Evolutionary conservation across 1,140 invertebrate genomes (phyloP).

Genomic region (Rhizoglyphus robini): DNA sequence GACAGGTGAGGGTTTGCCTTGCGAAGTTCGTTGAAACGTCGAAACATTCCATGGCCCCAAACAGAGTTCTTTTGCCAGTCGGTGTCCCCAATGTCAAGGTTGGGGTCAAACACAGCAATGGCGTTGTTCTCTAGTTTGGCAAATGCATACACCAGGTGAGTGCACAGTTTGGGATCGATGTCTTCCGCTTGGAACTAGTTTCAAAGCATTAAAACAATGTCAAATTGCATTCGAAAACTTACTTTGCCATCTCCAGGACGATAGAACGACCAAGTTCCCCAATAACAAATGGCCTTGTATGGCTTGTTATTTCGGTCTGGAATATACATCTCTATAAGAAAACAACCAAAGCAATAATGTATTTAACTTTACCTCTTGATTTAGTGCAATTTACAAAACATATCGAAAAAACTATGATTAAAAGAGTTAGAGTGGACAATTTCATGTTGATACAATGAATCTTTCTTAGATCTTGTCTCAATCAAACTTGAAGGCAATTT

Average conservation of each 20-base stretch:
- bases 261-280: slow-evolving; percentile 56
- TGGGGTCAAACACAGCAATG: slow-evolving; percentile 10
- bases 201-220: slow-evolving; percentile 41
- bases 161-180: slow-evolving; percentile 52
- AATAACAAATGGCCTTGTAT: slow-evolving; percentile 44
- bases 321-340: too few species aligned
- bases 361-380: too few species aligned
- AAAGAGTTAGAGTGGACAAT: too few species aligned
- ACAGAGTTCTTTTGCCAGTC: not conserved
- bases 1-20: not conserved
- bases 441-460: too few species aligned
- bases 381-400: too few species aligned
- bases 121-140: slow-evolving; percentile 53
- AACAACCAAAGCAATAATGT: too few species aligned
- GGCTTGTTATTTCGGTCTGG: not conserved
- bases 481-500: too few species aligned
- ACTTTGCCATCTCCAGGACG: slow-evolving; percentile 46
- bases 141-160: slow-evolving; percentile 87
- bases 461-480: too few species aligned
- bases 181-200: not conserved
- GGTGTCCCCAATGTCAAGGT: slow-evolving; percentile 10
- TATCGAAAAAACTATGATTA: too few species aligned
- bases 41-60: slow-evolving; percentile 16
- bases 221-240: too few species aligned
- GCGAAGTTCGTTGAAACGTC: not conserved